phyloP scores from a whole-genome alignment of 2,797 vertebrate species.

The Glyptemys insculpta region DNA sequence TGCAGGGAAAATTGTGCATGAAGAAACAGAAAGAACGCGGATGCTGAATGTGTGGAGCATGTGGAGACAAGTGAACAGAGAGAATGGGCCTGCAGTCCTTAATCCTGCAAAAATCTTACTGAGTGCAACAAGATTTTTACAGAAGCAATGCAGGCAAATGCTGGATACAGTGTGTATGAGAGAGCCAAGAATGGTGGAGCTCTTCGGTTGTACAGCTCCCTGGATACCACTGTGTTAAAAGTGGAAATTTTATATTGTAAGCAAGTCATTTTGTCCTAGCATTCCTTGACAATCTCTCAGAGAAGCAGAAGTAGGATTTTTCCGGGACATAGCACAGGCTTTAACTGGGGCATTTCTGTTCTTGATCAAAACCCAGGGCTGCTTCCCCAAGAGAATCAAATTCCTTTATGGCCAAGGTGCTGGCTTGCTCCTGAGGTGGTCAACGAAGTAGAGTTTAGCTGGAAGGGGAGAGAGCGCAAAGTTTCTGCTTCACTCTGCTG shows the following conservation, averaged over 20 bases:
- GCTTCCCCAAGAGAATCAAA: background rate
- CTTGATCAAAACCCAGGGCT: too few relatives aligned
- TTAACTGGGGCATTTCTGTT: background rate
- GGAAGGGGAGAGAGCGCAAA: background rate
- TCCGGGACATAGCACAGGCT: background rate
- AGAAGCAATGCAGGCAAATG: background rate
- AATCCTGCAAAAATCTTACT: background rate
- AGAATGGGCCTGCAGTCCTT: background rate
- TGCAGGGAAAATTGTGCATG: background rate
- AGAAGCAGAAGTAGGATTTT: background rate
- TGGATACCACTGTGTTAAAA: background rate
- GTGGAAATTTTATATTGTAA: background rate
- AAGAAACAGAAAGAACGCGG: background rate
- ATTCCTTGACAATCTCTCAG: background rate
- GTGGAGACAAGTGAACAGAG: background rate
- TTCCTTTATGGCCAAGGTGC: background rate
- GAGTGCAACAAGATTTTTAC: background rate
- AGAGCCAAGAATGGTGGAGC: background rate
- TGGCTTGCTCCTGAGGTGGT: background rate
- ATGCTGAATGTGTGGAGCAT: background rate
- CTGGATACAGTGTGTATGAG: background rate
- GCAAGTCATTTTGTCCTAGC: background rate
- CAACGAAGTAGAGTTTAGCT: fast-evolving
- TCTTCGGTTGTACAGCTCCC: fast-evolving
- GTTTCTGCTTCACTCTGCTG: background rate